phyloP scores from a whole-genome alignment of 2,888 invertebrate genomes.

The Cerceris rybyensis region DNA sequence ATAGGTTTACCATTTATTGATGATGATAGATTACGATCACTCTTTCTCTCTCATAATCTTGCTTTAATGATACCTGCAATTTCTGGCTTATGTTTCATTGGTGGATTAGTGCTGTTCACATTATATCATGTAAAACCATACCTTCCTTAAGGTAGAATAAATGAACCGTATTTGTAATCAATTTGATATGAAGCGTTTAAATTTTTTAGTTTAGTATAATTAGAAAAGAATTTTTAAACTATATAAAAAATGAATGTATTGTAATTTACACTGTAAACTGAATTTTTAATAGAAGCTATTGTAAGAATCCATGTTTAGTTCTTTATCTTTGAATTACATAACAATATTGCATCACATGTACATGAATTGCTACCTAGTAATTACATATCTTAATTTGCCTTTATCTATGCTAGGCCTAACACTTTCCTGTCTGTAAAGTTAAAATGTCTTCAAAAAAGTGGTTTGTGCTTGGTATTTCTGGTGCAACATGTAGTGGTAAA shows the following conservation, averaged over 20 bases:
- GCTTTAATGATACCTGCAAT: constrained; percentile 85
- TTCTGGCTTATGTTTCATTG: constrained; percentile 86
- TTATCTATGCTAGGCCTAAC: not conserved
- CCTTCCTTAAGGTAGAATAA: constrained; percentile 30
- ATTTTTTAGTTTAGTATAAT: not conserved
- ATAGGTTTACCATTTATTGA: constrained; percentile 87
- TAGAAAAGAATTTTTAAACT: not conserved
- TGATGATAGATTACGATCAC: constrained; percentile 83
- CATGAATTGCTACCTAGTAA: not conserved
- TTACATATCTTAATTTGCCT: constrained; percentile 14
- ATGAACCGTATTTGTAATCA: constrained; percentile 32
- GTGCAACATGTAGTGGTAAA: constrained; percentile 93
- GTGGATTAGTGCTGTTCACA: constrained; percentile 86
- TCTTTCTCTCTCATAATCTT: constrained; percentile 75
- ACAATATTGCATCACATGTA: not conserved
- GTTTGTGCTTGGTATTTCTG: constrained; percentile 88
- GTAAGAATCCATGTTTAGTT: not conserved
- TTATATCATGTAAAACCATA: constrained; percentile 83
- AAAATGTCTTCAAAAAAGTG: constrained; percentile 82
- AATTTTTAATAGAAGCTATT: not conserved
- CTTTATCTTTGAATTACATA: constrained; percentile 11
- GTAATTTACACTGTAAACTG: not conserved
- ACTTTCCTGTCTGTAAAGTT: not conserved
- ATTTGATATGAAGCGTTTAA: not conserved
- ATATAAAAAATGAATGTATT: not conserved